Conservation (phyloP, 2,888 invertebrate species). For the Aethes cnicana region DNA sequence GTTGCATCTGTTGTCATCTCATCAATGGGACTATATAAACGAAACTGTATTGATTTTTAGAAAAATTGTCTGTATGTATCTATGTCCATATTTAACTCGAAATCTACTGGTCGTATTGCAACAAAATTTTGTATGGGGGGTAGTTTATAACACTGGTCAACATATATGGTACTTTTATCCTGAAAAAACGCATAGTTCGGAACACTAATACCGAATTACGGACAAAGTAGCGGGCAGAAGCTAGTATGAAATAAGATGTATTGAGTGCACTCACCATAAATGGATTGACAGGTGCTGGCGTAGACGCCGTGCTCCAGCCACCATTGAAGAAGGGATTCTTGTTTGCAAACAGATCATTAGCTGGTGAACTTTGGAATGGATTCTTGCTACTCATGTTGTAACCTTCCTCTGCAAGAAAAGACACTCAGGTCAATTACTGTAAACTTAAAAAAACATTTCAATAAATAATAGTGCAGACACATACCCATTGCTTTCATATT, state of each 20-base stretch:
- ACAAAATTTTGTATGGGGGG: too few species aligned
- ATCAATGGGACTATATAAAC: background rate
- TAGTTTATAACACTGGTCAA: too few species aligned
- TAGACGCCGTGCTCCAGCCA: slow-evolving; percentile 60
- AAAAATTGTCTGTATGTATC: too few species aligned
- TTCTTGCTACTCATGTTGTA: slow-evolving; percentile 65
- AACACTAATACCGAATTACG: background rate
- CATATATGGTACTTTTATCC: too few species aligned
- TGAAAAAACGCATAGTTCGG: background rate
- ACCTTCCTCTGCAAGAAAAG: slow-evolving; percentile 67
- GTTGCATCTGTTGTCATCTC: too few species aligned
- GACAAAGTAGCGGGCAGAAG: too few species aligned
- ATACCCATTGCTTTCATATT: slow-evolving; percentile 75
- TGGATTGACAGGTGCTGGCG: slow-evolving; percentile 66
- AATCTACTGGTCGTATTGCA: too few species aligned
- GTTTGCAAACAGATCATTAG: slow-evolving; percentile 69
- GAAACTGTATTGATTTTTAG: too few species aligned
- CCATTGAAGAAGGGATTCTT: slow-evolving; percentile 77
- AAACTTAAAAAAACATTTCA: slow-evolving; percentile 6
- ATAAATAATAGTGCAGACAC: slow-evolving; percentile 24
- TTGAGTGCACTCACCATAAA: slow-evolving; percentile 63
- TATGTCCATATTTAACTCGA: too few species aligned
- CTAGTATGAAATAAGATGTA: slow-evolving; percentile 31
- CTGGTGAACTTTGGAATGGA: slow-evolving; percentile 74
- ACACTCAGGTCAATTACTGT: slow-evolving; percentile 31